Evolutionary conservation across 2,797 vertebrate genomes (phyloP).

Genomic region (Takifugu ocellatus): DNA sequence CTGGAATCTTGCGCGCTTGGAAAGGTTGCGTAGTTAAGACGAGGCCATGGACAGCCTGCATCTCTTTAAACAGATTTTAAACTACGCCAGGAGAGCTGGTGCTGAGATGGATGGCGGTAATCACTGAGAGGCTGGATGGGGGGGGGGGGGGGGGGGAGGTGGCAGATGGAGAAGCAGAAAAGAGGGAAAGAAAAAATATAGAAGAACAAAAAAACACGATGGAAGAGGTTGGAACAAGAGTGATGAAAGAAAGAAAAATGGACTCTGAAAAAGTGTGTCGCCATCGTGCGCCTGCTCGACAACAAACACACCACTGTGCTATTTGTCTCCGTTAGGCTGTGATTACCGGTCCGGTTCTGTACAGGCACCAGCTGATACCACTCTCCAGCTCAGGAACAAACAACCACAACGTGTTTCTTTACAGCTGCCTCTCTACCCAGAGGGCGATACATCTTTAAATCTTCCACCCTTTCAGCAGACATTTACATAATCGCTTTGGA

Average conservation of each 20-base stretch:
- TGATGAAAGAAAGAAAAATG: constrained; percentile 34
- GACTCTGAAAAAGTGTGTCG: constrained; percentile 45
- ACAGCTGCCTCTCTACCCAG: constrained; percentile 20
- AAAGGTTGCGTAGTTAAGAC: constrained; percentile 62
- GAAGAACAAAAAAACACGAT: constrained; percentile 21
- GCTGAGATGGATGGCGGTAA: constrained; percentile 57
- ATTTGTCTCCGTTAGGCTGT: constrained; percentile 40
- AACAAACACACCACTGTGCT: constrained; percentile 35
- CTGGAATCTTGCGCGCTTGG: constrained; percentile 30
- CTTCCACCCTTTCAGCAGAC: constrained; percentile 10
- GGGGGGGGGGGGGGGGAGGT: neutral
- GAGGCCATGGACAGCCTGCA: constrained; percentile 35
- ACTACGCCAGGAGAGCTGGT: constrained; percentile 39
- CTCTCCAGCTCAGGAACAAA: constrained; percentile 32
- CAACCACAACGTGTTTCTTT: constrained; percentile 20
- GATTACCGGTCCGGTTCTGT: constrained; percentile 42
- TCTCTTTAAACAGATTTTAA: constrained; percentile 58
- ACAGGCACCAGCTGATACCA: constrained; percentile 38
- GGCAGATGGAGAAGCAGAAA: constrained; percentile 21
- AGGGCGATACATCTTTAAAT: constrained; percentile 27
- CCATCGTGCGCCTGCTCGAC: constrained; percentile 32
- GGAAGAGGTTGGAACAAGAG: constrained; percentile 29
- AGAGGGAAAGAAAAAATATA: constrained; percentile 15
- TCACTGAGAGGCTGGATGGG: constrained; percentile 32
- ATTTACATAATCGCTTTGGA: constrained; percentile 28